A percentile compares a stretch with the other conserved stretches of the same genome.
phyloP scores from a whole-genome alignment of 2,797 vertebrate species.

The Chelon labrosus region DNA sequence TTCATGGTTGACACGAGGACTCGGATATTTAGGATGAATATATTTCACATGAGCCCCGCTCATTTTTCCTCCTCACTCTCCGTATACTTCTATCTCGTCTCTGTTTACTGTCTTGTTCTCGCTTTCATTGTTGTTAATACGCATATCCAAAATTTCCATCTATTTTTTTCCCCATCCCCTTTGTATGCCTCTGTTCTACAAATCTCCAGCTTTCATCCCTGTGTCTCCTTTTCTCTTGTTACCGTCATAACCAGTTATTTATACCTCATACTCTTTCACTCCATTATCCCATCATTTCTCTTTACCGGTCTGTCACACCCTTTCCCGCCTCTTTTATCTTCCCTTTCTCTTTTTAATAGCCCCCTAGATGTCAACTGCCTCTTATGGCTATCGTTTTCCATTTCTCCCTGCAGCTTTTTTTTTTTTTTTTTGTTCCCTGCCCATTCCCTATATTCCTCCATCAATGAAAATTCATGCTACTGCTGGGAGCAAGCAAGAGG shows the following conservation, averaged over 20 bases:
- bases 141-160: neutral
- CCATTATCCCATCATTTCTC: constrained; percentile 72
- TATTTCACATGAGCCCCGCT: constrained; percentile 20
- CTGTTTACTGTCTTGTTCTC: constrained; percentile 11
- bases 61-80: constrained; percentile 5
- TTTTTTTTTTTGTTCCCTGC: constrained; percentile 6
- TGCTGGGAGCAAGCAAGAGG: constrained; percentile 31
- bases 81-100: constrained; percentile 3
- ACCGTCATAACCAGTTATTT: constrained; percentile 68
- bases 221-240: constrained; percentile 18
- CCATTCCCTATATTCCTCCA: constrained; percentile 43
- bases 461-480: constrained; percentile 64
- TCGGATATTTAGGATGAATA: constrained; percentile 44
- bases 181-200: constrained; percentile 16
- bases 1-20: constrained; percentile 31
- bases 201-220: constrained; percentile 10
- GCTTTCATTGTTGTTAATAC: constrained; percentile 9
- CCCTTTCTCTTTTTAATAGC: constrained; percentile 62
- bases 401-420: constrained; percentile 41
- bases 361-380: constrained; percentile 61
- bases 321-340: constrained; percentile 65
- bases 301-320: constrained; percentile 63
- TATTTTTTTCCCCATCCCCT: constrained; percentile 11
- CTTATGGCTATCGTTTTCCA: constrained; percentile 52
- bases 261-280: constrained; percentile 57